Evolutionary conservation across 2,113 vertebrate genomes (phyloP).

Genomic region (Crotalus helleri): DNA sequence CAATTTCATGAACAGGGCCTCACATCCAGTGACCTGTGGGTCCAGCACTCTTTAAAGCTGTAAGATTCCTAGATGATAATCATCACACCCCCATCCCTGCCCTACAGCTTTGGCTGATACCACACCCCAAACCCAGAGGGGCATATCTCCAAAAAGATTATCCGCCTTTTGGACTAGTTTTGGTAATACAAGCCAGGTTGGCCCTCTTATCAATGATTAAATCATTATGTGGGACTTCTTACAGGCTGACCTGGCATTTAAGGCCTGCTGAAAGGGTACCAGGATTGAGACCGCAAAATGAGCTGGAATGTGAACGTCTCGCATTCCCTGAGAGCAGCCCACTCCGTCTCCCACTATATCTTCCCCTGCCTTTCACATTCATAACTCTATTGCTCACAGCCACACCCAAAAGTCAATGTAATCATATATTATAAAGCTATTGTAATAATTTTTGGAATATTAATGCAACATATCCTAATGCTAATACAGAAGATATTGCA

Average conservation of each 20-base stretch:
- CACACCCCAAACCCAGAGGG: background rate
- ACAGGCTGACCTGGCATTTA: background rate
- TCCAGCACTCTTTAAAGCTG: background rate
- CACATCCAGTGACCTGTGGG: background rate
- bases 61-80: background rate
- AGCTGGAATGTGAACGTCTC: background rate
- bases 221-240: background rate
- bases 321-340: background rate
- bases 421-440: background rate
- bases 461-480: background rate
- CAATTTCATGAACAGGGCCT: background rate
- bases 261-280: background rate
- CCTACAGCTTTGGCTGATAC: background rate
- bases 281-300: background rate
- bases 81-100: background rate
- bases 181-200: background rate
- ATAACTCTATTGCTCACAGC: background rate
- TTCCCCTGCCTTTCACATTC: background rate
- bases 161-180: background rate
- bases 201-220: background rate
- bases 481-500: background rate
- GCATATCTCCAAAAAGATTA: background rate
- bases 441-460: background rate
- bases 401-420: background rate
- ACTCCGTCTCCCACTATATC: background rate